These are phyloP conservation scores for Temnothorax unifasciatus DNA, from an alignment of 2,888 invertebrate species.

Conservation along the genomic window DNA sequence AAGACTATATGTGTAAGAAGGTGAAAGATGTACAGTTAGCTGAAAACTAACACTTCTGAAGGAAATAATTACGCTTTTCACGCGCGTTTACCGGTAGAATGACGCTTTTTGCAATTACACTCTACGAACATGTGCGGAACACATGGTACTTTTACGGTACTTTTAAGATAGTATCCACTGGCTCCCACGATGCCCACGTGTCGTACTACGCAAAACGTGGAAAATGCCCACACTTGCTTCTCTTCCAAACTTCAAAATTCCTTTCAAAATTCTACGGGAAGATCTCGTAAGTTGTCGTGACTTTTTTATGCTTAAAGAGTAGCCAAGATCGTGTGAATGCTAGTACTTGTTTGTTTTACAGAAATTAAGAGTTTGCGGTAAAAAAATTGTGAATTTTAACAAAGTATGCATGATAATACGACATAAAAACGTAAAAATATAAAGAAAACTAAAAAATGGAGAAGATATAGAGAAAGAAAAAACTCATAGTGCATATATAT, in stretches of 20 bases:
- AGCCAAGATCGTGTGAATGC: not conserved
- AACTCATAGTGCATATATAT: not conserved
- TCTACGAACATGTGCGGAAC: constrained; percentile 18
- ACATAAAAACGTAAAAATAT: not conserved
- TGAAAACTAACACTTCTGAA: not conserved
- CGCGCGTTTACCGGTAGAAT: not conserved
- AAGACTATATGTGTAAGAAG: not conserved
- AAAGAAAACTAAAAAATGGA: not conserved
- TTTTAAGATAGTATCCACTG: constrained; percentile 15
- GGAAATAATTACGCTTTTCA: not conserved
- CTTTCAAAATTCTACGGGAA: not conserved
- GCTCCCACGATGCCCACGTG: constrained; percentile 27
- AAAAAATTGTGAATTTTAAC: not conserved
- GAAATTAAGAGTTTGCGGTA: not conserved
- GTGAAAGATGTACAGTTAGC: not conserved
- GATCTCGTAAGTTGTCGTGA: not conserved
- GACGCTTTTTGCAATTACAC: constrained; percentile 18
- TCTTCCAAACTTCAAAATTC: too few relatives aligned
- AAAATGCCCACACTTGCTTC: not conserved
- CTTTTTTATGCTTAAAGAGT: not conserved
- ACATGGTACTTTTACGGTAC: constrained; percentile 38
- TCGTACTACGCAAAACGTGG: not conserved
- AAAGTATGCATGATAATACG: not conserved
- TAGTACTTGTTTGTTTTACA: not conserved
- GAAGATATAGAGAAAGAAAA: too few relatives aligned